These are phyloP conservation scores for Mionectes macconnelli DNA, from an alignment of 2,113 vertebrate genomes.

Conservation along the genomic window DNA sequence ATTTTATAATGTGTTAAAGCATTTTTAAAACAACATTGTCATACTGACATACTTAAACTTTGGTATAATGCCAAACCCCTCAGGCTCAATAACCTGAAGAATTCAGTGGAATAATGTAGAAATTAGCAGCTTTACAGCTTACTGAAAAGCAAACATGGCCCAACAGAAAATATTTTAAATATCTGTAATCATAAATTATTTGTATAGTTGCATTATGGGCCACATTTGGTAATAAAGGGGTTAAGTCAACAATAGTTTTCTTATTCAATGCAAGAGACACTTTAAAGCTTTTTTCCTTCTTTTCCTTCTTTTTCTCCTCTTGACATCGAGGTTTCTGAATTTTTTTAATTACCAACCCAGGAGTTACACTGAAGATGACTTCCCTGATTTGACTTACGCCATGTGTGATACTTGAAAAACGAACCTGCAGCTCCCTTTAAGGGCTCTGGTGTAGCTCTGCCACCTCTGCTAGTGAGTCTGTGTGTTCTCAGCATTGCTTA, in stretches of 20 bases:
- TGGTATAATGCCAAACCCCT: conserved; percentile 64
- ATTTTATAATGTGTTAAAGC: neutral
- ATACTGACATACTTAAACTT: conserved; percentile 68
- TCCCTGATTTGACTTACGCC: accelerated
- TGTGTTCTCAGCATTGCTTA: neutral
- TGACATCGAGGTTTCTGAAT: neutral
- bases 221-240: neutral
- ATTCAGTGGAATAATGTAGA: neutral
- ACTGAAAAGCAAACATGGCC: conserved; percentile 48
- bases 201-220: neutral
- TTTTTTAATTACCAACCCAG: neutral
- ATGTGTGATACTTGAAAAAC: neutral
- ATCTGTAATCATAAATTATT: neutral
- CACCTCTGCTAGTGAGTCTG: neutral
- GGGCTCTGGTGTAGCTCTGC: neutral
- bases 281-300: neutral
- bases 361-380: neutral
- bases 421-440: neutral
- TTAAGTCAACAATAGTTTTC: neutral
- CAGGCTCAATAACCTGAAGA: neutral
- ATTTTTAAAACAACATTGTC: conserved; percentile 40
- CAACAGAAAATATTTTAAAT: conserved; percentile 29
- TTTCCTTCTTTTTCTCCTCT: neutral
- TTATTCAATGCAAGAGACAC: neutral
- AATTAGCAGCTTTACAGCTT: conserved; percentile 67